Evolutionary conservation across 2,888 invertebrate species (phyloP).

Genomic region (Rhamnusium bicolor): DNA sequence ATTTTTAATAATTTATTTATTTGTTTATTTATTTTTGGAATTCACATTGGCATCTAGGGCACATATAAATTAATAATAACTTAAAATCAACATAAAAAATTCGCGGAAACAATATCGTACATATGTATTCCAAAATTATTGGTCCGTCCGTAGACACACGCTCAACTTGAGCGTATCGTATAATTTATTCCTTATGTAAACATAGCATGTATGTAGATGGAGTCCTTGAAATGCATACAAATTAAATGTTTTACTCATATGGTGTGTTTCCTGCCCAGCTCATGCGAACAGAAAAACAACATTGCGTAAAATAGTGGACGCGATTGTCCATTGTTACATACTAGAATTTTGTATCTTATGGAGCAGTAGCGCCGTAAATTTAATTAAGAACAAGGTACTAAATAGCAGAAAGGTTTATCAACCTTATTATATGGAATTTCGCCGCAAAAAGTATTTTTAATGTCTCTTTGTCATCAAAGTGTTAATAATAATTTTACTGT

Average conservation of each 20-base stretch:
- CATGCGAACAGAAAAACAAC: constrained; percentile 57
- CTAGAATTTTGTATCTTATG: constrained; percentile 27
- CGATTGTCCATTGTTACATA: constrained; percentile 55
- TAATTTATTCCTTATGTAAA: constrained; percentile 48
- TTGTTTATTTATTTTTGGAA: no score
- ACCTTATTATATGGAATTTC: constrained; percentile 15
- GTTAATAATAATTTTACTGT: constrained; percentile 24
- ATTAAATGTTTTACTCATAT: constrained; percentile 66
- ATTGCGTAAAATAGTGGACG: constrained; percentile 55
- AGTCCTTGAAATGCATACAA: constrained; percentile 66
- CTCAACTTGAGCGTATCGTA: constrained; percentile 26
- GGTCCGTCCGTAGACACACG: constrained; percentile 14
- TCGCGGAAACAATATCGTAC: no score
- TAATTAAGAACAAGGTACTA: constrained; percentile 25
- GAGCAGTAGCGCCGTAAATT: constrained; percentile 31
- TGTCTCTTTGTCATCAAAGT: constrained; percentile 1
- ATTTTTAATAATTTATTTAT: no score
- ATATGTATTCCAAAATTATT: not conserved
- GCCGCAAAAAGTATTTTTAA: constrained; percentile 10
- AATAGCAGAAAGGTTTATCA: constrained; percentile 15
- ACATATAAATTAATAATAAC: no score
- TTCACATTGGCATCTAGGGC: no score
- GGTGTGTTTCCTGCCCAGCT: constrained; percentile 65
- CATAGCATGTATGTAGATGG: constrained; percentile 47
- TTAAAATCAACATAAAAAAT: no score